phyloP scores from a whole-genome alignment of 2,113 vertebrate species.

The Piaya cayana region DNA sequence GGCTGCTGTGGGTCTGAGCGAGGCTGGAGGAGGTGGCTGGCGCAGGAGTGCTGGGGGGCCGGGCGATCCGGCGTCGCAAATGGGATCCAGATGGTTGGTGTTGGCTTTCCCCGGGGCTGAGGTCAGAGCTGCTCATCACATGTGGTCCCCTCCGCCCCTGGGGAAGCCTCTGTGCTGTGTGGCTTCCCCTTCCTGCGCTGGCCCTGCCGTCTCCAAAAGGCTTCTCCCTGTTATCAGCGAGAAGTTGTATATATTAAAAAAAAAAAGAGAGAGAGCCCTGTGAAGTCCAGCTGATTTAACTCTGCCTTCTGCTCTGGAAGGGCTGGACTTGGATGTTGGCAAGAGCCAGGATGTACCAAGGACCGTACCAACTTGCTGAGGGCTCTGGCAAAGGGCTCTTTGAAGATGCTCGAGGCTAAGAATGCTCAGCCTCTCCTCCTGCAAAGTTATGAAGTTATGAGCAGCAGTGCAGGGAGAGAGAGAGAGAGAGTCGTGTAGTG shows the following conservation, averaged over 20 bases:
- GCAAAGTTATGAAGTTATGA: fast-evolving
- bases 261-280: background rate
- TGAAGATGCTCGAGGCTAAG: background rate
- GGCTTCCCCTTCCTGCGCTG: background rate
- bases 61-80: conserved; percentile 53
- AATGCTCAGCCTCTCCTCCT: background rate
- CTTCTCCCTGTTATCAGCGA: background rate
- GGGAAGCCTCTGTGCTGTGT: background rate
- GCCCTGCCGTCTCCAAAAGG: fast-evolving
- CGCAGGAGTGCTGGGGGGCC: conserved; percentile 34
- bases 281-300: background rate
- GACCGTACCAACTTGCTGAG: fast-evolving
- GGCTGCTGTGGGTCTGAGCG: background rate
- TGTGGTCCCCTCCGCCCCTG: fast-evolving
- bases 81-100: conserved; percentile 75
- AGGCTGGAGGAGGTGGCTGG: conserved; percentile 25
- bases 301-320: fast-evolving
- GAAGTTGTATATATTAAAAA: background rate
- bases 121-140: conserved; percentile 69
- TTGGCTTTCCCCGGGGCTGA: conserved; percentile 68
- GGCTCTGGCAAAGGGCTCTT: fast-evolving
- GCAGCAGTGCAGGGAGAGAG: fast-evolving
- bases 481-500: background rate
- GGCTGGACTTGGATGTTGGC: background rate
- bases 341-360: background rate